These are phyloP conservation scores for Glossosoma conforme DNA, from an alignment of 1,140 invertebrate species.

Conservation along the genomic window DNA sequence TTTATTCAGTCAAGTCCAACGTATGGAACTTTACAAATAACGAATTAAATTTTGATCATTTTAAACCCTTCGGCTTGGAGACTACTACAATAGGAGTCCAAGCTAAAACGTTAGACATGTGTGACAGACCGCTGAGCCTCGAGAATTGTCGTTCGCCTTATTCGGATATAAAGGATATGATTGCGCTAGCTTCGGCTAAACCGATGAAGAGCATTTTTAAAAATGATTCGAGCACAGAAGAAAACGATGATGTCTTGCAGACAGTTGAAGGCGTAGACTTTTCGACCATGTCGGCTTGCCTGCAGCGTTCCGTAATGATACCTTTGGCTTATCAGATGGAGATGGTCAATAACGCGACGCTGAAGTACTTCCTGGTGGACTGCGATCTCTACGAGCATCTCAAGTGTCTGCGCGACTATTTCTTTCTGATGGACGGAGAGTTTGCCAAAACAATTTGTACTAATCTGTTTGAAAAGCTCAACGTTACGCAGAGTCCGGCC, in stretches of 20 bases:
- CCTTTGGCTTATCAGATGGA: slow-evolving; percentile 63
- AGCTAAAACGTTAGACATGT: slow-evolving; percentile 14
- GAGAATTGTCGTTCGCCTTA: slow-evolving; percentile 36
- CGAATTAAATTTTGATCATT: slow-evolving; percentile 40
- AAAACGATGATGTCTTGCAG: slow-evolving; percentile 32
- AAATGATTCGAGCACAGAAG: slow-evolving; percentile 33
- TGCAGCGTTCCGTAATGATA: slow-evolving; percentile 62
- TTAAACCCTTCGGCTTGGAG: slow-evolving; percentile 46
- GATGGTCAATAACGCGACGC: slow-evolving; percentile 63
- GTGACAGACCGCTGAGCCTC: slow-evolving; percentile 25
- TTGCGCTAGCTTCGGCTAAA: slow-evolving; percentile 41
- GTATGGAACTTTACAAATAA: slow-evolving; percentile 43
- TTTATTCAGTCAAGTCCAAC: slow-evolving; percentile 17
- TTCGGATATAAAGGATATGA: slow-evolving; percentile 40
- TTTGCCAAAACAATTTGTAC: slow-evolving; percentile 64
- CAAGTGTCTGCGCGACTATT: slow-evolving; percentile 64
- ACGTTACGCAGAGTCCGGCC: slow-evolving; percentile 55
- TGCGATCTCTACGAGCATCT: slow-evolving; percentile 64
- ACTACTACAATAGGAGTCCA: slow-evolving; percentile 26
- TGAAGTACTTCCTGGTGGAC: slow-evolving; percentile 64
- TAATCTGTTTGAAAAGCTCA: slow-evolving; percentile 60
- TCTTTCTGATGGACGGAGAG: slow-evolving; percentile 71
- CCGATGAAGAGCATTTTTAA: slow-evolving; percentile 44
- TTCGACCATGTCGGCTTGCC: slow-evolving; percentile 55
- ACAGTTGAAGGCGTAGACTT: slow-evolving; percentile 43